Base-by-base conservation (phyloP, 2,797 vertebrate species). In the Rhynchotus rufescens region DNA sequence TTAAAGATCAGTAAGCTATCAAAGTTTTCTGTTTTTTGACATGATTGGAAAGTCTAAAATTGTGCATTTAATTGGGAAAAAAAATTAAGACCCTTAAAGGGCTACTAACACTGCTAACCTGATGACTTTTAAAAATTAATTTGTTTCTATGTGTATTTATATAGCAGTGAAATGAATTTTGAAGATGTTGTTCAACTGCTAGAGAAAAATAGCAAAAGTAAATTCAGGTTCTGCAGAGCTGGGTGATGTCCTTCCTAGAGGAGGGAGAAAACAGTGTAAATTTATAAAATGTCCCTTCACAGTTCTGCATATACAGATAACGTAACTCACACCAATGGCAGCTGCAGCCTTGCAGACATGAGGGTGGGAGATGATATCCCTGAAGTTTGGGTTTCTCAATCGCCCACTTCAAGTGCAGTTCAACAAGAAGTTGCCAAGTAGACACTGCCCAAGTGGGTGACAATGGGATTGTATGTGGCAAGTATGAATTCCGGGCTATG, bases 131-230 rank as follows among this genome's bases (percentile, higher is more conserved):
- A 23, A 23, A 45, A 32, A 14, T 9, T 8, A 67, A 42, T 81
- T 93, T 93, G 71, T 80, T 93, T 93, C 66, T 78, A 3, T 83
- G n/a, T 59, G 21, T 84, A 80, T 89, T 83, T 89, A 67, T 89
- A 91, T 91, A 92, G 80, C 15, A 81, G 40, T 66, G 52, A 90
- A 38, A 67, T 74, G 22, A 26, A 61, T 93, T 93, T 91, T 54
- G 56, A 88, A 86, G 52, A 74, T 80, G 51, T 4, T 13, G 23
- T 75, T 92, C 65, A 65, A 12, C 59, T 75, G 25, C n/a, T 69
- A 76, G 86, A 74, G 14, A 9, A 81, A 76, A 76, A 56, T 34
- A 81, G 26, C 40, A 84, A 68, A 74, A 90, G 42, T 67, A 75
- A 74, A 5, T 26, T 69, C 23, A 38, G 85, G 56, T 78, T 86